Percentiles rank a stretch among this genome's conserved stretches.
These are phyloP conservation scores for Drosophila kanekoi DNA, from an alignment of 2,888 invertebrate species.

Conservation along the genomic window DNA sequence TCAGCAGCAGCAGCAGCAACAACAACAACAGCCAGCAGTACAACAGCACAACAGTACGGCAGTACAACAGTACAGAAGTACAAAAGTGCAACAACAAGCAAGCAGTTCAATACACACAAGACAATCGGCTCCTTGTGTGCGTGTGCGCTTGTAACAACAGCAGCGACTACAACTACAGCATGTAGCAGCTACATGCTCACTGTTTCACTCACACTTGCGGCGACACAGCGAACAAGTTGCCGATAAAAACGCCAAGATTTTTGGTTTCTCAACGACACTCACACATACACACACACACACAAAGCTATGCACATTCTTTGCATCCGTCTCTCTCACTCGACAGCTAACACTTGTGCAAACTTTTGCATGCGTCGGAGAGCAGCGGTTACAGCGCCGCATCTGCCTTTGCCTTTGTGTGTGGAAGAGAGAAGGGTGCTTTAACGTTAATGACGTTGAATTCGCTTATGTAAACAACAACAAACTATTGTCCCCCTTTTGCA, in stretches of 20 bases:
- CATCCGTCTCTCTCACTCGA: slow-evolving; percentile 8
- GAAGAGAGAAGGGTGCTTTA: neutral
- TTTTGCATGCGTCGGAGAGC: slow-evolving; percentile 18
- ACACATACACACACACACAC: neutral
- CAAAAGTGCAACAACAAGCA: slow-evolving; percentile 55
- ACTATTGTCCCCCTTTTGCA: slow-evolving; percentile 11
- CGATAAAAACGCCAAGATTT: slow-evolving; percentile 50
- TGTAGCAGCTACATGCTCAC: slow-evolving; percentile 12
- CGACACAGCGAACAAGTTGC: slow-evolving; percentile 50
- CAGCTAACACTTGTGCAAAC: slow-evolving; percentile 8
- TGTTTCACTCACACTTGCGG: slow-evolving; percentile 51
- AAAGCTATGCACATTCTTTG: neutral
- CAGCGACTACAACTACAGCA: slow-evolving; percentile 5
- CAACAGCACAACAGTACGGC: slow-evolving; percentile 44
- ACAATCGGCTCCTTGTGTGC: slow-evolving; percentile 34
- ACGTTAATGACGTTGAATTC: slow-evolving; percentile 2
- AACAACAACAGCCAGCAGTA: slow-evolving; percentile 30
- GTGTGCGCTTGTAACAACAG: slow-evolving; percentile 39
- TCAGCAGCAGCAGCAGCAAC: slow-evolving; percentile 18
- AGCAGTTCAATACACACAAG: slow-evolving; percentile 62
- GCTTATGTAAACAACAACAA: slow-evolving; percentile 32
- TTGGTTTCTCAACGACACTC: slow-evolving; percentile 25
- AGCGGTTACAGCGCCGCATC: slow-evolving; percentile 25
- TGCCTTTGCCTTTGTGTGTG: slow-evolving; percentile 10
- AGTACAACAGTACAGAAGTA: slow-evolving; percentile 4